These are phyloP conservation scores for Lampris megalopsis DNA, from an alignment of 2,113 vertebrate genomes.

Conservation along the genomic window DNA sequence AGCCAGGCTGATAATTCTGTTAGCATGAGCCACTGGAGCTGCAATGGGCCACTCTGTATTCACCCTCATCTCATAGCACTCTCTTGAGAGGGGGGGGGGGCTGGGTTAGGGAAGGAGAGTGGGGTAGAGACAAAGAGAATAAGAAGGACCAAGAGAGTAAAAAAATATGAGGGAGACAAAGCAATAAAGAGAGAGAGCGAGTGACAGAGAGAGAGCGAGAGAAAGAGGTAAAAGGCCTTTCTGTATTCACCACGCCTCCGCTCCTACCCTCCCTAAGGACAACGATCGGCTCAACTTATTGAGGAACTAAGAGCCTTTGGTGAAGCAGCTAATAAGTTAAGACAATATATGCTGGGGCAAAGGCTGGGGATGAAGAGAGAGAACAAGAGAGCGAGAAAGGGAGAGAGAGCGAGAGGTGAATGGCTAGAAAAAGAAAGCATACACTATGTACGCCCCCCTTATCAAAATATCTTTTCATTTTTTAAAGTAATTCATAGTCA, in stretches of 20 bases:
- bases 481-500: background rate
- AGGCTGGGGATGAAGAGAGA: background rate
- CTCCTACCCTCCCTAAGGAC: constrained; percentile 43
- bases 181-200: constrained; percentile 58
- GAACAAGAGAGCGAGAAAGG: constrained; percentile 32
- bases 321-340: constrained; percentile 62
- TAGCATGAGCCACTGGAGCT: constrained; percentile 41
- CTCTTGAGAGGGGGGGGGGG: constrained; percentile 33
- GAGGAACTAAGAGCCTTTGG: constrained; percentile 61
- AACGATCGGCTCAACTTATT: constrained; percentile 63
- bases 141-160: constrained; percentile 39
- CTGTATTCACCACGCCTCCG: constrained; percentile 62
- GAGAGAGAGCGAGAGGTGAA: constrained; percentile 21
- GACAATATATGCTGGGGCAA: constrained; percentile 60
- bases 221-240: constrained; percentile 69
- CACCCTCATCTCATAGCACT: constrained; percentile 44
- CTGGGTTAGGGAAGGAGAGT: constrained; percentile 28
- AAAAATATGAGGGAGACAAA: constrained; percentile 57
- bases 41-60: constrained; percentile 34
- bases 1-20: constrained; percentile 65
- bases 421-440: constrained; percentile 26
- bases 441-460: background rate
- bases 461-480: constrained; percentile 20
- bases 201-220: background rate
- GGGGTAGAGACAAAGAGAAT: constrained; percentile 36